phyloP scores from a whole-genome alignment of 2,888 invertebrate genomes.

The Eilema depressum region DNA sequence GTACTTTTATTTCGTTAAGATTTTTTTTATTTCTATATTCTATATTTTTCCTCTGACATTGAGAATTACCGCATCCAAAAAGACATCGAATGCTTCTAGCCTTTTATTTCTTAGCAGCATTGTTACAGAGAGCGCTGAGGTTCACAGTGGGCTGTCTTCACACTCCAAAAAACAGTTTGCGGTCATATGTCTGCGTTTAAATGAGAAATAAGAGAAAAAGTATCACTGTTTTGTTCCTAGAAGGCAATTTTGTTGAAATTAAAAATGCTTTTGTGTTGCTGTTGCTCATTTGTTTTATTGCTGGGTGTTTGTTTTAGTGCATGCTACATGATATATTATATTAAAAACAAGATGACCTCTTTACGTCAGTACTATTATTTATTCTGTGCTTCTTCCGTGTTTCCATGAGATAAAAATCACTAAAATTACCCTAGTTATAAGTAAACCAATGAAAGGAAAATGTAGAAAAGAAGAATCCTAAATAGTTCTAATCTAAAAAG shows the following conservation, averaged over 20 bases:
- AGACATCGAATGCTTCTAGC: conserved; percentile 15
- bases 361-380: too few species aligned
- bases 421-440: too few species aligned
- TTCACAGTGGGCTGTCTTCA: conserved; percentile 60
- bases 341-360: conserved; percentile 1
- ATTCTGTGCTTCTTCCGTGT: neutral
- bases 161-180: conserved; percentile 66
- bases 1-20: too few species aligned
- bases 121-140: conserved; percentile 40
- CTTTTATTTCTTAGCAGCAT: conserved; percentile 35
- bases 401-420: too few species aligned
- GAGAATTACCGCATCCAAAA: conserved; percentile 27
- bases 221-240: conserved; percentile 27
- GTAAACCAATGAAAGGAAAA: too few species aligned
- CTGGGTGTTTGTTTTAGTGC: neutral
- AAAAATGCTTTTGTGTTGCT: conserved; percentile 26
- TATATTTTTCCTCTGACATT: too few species aligned
- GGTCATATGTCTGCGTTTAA: conserved; percentile 51
- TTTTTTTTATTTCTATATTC: too few species aligned
- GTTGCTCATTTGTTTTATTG: conserved; percentile 3
- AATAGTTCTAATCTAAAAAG: too few species aligned
- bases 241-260: conserved; percentile 44
- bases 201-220: conserved; percentile 62
- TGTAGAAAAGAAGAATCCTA: too few species aligned
- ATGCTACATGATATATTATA: neutral